These are phyloP conservation scores for Scortum barcoo DNA, from an alignment of 2,113 vertebrate species.

Conservation along the genomic window DNA sequence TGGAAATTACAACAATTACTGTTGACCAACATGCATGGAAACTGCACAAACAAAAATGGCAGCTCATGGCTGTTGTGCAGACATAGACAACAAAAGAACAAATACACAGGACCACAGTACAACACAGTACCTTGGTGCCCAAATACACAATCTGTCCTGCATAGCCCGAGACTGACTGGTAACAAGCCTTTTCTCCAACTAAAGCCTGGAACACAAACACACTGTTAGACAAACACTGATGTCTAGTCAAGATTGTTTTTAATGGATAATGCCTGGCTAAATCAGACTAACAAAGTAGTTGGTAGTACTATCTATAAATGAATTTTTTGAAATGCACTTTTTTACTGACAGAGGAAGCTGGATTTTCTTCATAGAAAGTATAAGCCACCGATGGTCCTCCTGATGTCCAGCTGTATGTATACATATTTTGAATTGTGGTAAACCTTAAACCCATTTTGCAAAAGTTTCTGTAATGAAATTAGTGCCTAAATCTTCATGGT, in stretches of 20 bases:
- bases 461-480: too few relatives aligned
- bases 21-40: neutral
- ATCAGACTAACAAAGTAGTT: neutral
- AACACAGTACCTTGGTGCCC: conserved; percentile 92
- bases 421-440: too few relatives aligned
- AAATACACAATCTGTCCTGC: conserved; percentile 96
- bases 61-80: neutral
- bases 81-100: neutral
- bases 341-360: neutral
- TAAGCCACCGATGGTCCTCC: too few relatives aligned
- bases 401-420: too few relatives aligned
- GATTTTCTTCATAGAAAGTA: too few relatives aligned
- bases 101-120: neutral
- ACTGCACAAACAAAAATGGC: neutral
- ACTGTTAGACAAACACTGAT: conserved; percentile 6
- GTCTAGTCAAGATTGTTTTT: neutral
- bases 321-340: neutral
- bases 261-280: neutral
- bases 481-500: too few relatives aligned
- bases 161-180: conserved; percentile 94
- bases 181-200: conserved; percentile 98
- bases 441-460: too few relatives aligned
- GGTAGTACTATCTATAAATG: too few relatives aligned
- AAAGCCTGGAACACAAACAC: conserved; percentile 86
- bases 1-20: neutral